A percentile compares a stretch with the other conserved stretches of the same genome.
phyloP scores from a whole-genome alignment of 2,888 invertebrate species.

The Caenorhabditis auriculariae region DNA sequence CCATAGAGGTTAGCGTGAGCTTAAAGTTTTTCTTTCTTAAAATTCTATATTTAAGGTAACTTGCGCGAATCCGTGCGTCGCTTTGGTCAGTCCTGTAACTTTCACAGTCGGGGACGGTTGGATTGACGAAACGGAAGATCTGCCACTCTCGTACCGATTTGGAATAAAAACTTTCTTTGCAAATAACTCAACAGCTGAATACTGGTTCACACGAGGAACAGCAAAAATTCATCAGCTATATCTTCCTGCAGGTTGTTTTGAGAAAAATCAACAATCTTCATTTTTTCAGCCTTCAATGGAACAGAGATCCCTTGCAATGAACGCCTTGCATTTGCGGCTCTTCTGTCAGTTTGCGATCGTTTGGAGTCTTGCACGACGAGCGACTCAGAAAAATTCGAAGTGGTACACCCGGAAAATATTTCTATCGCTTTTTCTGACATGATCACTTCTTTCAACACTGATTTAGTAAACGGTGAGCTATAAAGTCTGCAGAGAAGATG shows the following conservation, averaged over 20 bases:
- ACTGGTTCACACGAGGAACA: constrained; percentile 18
- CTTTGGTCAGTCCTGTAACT: constrained; percentile 18
- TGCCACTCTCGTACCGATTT: constrained; percentile 25
- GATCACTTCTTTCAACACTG: constrained; percentile 18
- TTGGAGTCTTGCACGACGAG: constrained; percentile 30
- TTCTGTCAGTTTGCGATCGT: constrained; percentile 40
- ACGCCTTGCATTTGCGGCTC: constrained; percentile 29
- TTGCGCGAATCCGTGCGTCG: constrained; percentile 2
- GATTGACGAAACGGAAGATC: constrained; percentile 28
- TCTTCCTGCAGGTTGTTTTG: constrained; percentile 18
- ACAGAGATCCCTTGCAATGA: constrained; percentile 28
- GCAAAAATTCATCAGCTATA: constrained; percentile 20
- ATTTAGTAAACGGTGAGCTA: constrained; percentile 26
- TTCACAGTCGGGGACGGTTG: constrained; percentile 33
- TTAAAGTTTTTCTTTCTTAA: not conserved
- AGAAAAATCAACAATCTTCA: not conserved
- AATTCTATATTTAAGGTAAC: constrained; percentile 9
- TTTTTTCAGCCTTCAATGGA: constrained; percentile 19
- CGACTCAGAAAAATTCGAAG: constrained; percentile 19
- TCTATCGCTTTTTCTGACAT: constrained; percentile 17
- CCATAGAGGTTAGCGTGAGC: constrained; percentile 11
- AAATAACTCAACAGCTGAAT: constrained; percentile 12
- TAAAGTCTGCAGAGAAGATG: not conserved
- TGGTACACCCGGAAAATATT: constrained; percentile 15
- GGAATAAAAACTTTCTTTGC: constrained; percentile 13